These are phyloP conservation scores for Zootoca vivipara DNA, from an alignment of 2,113 vertebrate genomes.

Conservation along the genomic window DNA sequence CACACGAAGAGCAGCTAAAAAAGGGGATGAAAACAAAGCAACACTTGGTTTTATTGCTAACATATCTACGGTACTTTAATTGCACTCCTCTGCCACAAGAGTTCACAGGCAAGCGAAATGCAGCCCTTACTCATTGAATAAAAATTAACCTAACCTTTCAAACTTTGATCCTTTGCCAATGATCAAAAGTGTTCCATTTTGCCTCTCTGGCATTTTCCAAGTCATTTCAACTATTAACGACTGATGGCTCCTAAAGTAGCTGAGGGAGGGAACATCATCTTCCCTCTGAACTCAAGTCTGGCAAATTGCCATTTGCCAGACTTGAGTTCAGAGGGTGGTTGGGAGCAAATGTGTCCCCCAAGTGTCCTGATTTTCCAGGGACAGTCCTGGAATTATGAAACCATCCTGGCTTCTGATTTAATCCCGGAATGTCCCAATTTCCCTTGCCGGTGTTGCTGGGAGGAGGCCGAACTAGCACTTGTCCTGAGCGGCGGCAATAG, in stretches of 20 bases:
- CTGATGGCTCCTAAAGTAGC: conserved; percentile 53
- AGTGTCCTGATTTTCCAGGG: no score
- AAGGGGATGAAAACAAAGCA: conserved; percentile 8
- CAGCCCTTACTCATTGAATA: conserved; percentile 57
- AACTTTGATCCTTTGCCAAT: conserved; percentile 69
- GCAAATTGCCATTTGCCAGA: no score
- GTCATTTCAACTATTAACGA: conserved; percentile 62
- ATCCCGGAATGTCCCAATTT: no score
- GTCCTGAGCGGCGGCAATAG: no score
- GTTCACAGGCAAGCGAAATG: conserved; percentile 51
- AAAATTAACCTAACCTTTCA: conserved; percentile 72
- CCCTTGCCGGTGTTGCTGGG: no score
- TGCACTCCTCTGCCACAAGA: conserved; percentile 41
- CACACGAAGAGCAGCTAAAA: neutral
- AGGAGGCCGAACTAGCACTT: no score
- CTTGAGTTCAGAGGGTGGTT: no score
- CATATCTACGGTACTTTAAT: conserved; percentile 13
- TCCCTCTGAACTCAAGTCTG: conserved; percentile 5
- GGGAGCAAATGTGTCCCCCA: no score
- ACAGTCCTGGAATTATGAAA: no score
- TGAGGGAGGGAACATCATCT: neutral
- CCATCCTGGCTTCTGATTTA: no score
- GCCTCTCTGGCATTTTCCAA: conserved; percentile 51
- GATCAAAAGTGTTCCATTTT: conserved; percentile 67
- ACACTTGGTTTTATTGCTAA: neutral